Conservation (phyloP, 2,888 invertebrate species). For the Heliconius ismenius region DNA sequence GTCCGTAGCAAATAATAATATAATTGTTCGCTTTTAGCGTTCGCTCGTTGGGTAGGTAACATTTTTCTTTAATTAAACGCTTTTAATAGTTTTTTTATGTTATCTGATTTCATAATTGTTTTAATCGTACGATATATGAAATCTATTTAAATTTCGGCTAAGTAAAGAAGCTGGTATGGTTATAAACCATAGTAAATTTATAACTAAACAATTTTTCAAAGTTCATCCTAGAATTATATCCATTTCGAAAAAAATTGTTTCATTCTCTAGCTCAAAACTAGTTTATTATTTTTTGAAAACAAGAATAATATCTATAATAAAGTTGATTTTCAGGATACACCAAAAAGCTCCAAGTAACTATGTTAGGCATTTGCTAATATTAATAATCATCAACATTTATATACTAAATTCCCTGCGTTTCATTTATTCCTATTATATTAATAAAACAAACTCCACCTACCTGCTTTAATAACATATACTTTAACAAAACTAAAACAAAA, state of each 20-base stretch:
- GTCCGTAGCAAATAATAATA: constrained; percentile 23
- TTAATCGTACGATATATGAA: background rate
- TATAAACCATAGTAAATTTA: background rate
- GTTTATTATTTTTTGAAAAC: background rate
- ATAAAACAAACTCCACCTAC: background rate
- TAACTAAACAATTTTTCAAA: background rate
- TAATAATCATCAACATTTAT: background rate
- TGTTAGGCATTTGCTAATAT: background rate
- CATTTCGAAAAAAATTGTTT: no score
- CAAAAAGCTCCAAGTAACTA: background rate
- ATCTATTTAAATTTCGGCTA: no score
- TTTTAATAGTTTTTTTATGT: background rate
- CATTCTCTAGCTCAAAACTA: no score
- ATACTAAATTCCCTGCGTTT: background rate
- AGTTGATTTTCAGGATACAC: background rate
- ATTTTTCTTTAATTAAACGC: background rate
- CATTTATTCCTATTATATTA: background rate
- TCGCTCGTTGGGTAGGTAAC: background rate
- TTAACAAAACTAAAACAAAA: background rate
- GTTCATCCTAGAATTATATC: no score
- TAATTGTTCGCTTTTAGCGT: constrained; percentile 27
- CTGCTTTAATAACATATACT: background rate
- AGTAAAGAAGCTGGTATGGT: no score
- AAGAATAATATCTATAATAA: background rate
- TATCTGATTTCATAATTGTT: background rate